These are phyloP conservation scores for Idris sp. DNA, from an alignment of 1,140 invertebrate species.

Conservation along the genomic window DNA sequence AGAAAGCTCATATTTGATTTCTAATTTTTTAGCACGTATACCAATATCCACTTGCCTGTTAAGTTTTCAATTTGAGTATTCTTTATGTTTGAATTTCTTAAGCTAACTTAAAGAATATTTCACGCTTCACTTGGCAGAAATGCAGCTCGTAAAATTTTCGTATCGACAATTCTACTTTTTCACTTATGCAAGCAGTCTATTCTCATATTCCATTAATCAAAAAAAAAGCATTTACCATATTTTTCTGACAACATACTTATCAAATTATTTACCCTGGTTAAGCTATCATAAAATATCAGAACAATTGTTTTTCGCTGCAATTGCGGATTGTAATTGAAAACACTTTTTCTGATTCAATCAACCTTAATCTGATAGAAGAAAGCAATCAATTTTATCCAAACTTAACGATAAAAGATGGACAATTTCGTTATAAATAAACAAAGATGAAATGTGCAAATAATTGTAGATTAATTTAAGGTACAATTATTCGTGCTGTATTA, in stretches of 20 bases:
- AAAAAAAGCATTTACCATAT: constrained; percentile 17
- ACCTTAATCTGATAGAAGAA: too few relatives aligned
- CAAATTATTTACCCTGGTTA: constrained; percentile 15
- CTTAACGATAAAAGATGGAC: too few relatives aligned
- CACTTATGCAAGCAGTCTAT: constrained; percentile 27
- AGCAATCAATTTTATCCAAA: too few relatives aligned
- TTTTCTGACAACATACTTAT: constrained; percentile 20
- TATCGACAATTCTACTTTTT: constrained; percentile 22
- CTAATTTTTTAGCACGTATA: too few relatives aligned
- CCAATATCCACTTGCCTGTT: constrained; percentile 24
- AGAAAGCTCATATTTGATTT: too few relatives aligned
- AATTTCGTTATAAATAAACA: too few relatives aligned
- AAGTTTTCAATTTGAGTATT: constrained; percentile 41
- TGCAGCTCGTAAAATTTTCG: constrained; percentile 64
- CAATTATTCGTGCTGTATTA: too few relatives aligned
- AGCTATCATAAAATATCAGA: not conserved
- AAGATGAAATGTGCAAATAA: too few relatives aligned
- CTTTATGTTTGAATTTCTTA: constrained; percentile 38
- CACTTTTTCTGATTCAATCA: too few relatives aligned
- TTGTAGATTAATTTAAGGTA: too few relatives aligned
- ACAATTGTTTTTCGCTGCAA: not conserved
- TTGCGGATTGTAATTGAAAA: not conserved
- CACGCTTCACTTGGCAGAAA: constrained; percentile 69
- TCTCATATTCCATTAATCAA: constrained; percentile 34
- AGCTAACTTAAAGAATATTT: constrained; percentile 70